Evolutionary conservation across 1,140 invertebrate genomes (phyloP), one percentile per base, ranked within the genome.

Genomic region (Drosophila pruinosa): DNA sequence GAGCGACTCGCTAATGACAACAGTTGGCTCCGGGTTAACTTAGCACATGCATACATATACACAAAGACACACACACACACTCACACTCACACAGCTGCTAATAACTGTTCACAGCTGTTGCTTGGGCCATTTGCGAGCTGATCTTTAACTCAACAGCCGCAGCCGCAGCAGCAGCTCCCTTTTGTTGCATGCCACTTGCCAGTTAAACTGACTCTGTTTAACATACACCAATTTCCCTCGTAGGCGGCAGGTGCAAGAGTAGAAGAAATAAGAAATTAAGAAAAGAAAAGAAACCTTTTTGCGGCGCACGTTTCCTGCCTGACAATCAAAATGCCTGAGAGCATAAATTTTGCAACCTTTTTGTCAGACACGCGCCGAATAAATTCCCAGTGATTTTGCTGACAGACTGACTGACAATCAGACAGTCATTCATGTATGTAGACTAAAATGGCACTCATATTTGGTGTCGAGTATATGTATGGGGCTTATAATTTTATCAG

Each of bases 81-180:
- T 28, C 58, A 47, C 21, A 45, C 21, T n/a, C 21, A 41, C 7
- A 50, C 41, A 47, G 56, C 26, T 63, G 59, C 57, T 77, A 78
- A 86, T 80, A 65, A 52, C 68, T 81, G 72, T 74, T 80, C 77
- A 86, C 81, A 85, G 81, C 81, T 85, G 81, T 86, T 85, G 67
- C 36, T 63, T 28, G 24, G 8, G 26, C 47, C 47, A 36, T 52
- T 21, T 39, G 24, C 24, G n/a, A 58, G 7, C 45, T 59, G 64
- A 68, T 68, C 64, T 68, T 68, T 58, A 59, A 34, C 31, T 47
- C 21, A 45, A 15, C 53, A 43, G 50, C 28, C 19, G 48, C 15
- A 43, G 41, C 48, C 6, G 22, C 52, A 31, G 50, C 52, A 34
- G 52, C 52, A 47, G 57, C 14, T 19, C 26, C 19, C 50, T 58